Evolutionary conservation across 2,888 invertebrate species (phyloP).

Genomic region (Notodonta dromedarius): DNA sequence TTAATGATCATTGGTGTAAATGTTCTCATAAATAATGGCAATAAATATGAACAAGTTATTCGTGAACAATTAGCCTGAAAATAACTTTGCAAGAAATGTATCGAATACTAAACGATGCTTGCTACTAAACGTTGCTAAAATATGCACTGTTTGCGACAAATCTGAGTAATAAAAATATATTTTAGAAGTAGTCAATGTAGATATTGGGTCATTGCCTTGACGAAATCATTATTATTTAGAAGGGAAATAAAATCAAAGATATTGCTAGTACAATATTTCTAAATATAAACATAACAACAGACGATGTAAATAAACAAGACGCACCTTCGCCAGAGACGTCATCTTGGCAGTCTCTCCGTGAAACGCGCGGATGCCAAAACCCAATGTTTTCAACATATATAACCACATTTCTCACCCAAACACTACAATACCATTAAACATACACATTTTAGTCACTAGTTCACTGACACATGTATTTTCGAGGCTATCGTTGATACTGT

Average conservation of each 20-base stretch:
- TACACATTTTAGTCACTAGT: constrained; percentile 26
- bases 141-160: neutral
- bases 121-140: neutral
- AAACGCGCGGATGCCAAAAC: constrained; percentile 55
- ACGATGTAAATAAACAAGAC: constrained; percentile 58
- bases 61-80: neutral
- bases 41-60: neutral
- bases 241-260: neutral
- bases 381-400: constrained; percentile 45
- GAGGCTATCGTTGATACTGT: constrained; percentile 7
- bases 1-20: neutral
- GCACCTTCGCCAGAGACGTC: constrained; percentile 52
- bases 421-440: constrained; percentile 18
- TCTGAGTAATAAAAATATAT: neutral
- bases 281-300: constrained; percentile 18
- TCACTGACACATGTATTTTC: constrained; percentile 19
- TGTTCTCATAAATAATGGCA: neutral
- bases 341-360: constrained; percentile 65
- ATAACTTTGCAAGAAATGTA: neutral
- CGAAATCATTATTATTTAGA: neutral
- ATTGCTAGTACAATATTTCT: constrained; percentile 4
- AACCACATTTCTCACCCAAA: constrained; percentile 50
- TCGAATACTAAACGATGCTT: neutral
- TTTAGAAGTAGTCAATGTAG: neutral
- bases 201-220: neutral